Percentiles rank a stretch among this genome's conserved stretches.
Evolutionary conservation across 2,888 invertebrate species (phyloP).

Genomic region (Patella pellucida): DNA sequence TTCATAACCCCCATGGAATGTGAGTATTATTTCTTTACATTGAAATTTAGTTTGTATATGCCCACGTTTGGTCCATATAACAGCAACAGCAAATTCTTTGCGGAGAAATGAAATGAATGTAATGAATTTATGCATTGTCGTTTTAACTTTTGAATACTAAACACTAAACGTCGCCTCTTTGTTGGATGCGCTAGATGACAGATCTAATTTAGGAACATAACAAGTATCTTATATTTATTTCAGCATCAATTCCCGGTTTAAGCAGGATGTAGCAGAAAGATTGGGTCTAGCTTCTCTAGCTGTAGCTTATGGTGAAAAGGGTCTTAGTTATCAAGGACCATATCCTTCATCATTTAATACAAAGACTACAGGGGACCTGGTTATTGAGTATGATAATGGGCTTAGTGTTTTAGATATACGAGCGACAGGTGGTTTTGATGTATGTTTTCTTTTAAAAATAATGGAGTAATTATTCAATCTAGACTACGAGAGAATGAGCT

Average conservation of each 20-base stretch:
- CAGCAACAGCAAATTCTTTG: too few species aligned
- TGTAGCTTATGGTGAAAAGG: constrained; percentile 55
- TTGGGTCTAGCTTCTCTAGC: constrained; percentile 53
- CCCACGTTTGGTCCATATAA: too few species aligned
- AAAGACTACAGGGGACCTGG: constrained; percentile 3
- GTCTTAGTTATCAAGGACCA: constrained; percentile 56
- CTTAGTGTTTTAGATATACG: constrained; percentile 27
- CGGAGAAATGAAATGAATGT: too few species aligned
- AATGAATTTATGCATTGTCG: too few species aligned
- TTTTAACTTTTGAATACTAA: too few species aligned
- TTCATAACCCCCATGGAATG: constrained; percentile 46
- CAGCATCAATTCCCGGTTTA: constrained; percentile 61
- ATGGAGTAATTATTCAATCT: too few species aligned
- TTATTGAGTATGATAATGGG: constrained; percentile 28
- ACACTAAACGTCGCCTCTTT: neutral
- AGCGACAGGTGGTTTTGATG: constrained; percentile 45
- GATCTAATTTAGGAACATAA: too few species aligned
- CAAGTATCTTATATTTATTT: neutral
- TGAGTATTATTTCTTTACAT: constrained; percentile 22
- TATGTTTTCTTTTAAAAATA: constrained; percentile 13
- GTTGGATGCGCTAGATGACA: too few species aligned
- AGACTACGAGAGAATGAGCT: too few species aligned
- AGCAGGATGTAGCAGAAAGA: constrained; percentile 56
- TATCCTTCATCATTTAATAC: constrained; percentile 40
- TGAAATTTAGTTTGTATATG: too few species aligned